These are phyloP conservation scores for Tethea ocularis DNA, from an alignment of 2,888 invertebrate genomes.

Conservation along the genomic window DNA sequence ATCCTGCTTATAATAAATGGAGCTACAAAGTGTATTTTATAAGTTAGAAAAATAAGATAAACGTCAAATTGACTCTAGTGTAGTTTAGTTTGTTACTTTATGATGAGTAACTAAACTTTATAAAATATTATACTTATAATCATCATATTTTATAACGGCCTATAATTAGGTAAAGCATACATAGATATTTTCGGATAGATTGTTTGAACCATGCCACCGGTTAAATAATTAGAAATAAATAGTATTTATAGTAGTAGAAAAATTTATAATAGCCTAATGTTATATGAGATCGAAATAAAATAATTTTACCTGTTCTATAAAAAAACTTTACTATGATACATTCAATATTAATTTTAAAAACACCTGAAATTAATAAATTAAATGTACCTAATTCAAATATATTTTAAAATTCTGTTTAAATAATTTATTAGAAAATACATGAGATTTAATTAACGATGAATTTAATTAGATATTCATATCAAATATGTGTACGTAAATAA, in stretches of 20 bases:
- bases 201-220: conserved; percentile 53
- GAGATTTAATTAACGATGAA: conserved; percentile 37
- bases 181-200: conserved; percentile 78
- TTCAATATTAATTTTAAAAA: neutral
- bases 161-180: conserved; percentile 52
- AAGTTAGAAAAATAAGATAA: conserved; percentile 33
- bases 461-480: conserved; percentile 49
- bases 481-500: conserved; percentile 30
- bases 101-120: conserved; percentile 16
- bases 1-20: conserved; percentile 61
- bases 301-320: neutral
- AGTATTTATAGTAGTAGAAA: conserved; percentile 5
- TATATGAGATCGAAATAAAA: conserved; percentile 21
- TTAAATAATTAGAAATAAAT: conserved; percentile 37
- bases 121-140: conserved; percentile 18
- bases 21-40: conserved; percentile 53
- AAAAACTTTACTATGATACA: neutral
- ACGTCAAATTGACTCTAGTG: conserved; percentile 19
- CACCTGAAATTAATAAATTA: neutral
- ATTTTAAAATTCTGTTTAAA: conserved; percentile 20
- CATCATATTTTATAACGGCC: conserved; percentile 53
- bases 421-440: conserved; percentile 24
- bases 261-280: neutral
- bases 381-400: neutral
- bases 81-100: conserved; percentile 16